These are phyloP conservation scores for Sylvilagus bachmani DNA, from an alignment of 2,113 vertebrate species.

Conservation along the genomic window DNA sequence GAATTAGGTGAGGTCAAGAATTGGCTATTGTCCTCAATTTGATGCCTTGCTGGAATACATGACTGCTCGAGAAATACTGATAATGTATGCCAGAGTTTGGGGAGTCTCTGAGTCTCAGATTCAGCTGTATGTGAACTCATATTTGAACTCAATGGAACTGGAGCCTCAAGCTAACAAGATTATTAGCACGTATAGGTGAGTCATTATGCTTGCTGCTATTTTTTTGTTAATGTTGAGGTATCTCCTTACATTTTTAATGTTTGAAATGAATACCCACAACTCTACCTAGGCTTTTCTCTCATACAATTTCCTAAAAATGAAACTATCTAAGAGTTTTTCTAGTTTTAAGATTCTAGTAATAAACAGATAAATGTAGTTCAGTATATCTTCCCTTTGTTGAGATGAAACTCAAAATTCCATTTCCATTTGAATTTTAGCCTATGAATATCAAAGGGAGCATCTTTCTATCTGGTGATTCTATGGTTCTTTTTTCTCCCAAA, in stretches of 20 bases:
- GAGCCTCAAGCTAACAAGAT: conserved; percentile 94
- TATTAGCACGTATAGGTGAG: conserved; percentile 94
- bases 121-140: conserved; percentile 92
- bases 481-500: neutral
- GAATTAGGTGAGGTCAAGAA: conserved; percentile 93
- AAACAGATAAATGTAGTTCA: neutral
- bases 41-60: conserved; percentile 96
- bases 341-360: neutral
- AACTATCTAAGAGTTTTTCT: neutral
- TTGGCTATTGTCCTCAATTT: conserved; percentile 97
- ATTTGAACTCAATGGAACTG: conserved; percentile 93
- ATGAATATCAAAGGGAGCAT: neutral
- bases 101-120: conserved; percentile 95
- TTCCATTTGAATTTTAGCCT: neutral
- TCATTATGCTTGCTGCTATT: neutral
- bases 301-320: neutral
- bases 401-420: neutral
- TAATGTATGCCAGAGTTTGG: conserved; percentile 95
- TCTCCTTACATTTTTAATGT: neutral
- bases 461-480: neutral
- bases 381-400: neutral
- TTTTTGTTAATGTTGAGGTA: neutral
- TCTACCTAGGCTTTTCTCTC: neutral
- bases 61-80: conserved; percentile 95
- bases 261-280: neutral